Percentiles rank a stretch among this genome's conserved stretches.
Conservation (phyloP, 1,140 invertebrate genomes). For the Meteorus sp. region DNA sequence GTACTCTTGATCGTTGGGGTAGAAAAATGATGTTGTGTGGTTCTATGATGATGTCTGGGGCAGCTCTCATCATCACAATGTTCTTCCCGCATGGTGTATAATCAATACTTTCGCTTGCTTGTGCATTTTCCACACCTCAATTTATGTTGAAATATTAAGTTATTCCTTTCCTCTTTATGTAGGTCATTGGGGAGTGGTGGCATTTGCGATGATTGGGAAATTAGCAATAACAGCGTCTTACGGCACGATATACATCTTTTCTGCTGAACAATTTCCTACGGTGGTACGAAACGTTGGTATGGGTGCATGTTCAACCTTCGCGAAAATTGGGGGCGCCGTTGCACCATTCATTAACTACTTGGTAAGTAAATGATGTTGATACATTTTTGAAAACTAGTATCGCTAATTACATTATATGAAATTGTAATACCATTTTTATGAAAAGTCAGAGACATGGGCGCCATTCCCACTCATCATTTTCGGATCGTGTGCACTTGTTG, state of each 20-base stretch:
- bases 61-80: slow-evolving; percentile 63
- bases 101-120: neutral
- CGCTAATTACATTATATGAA: no score
- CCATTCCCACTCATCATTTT: slow-evolving; percentile 75
- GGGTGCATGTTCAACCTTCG: slow-evolving; percentile 76
- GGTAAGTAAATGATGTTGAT: slow-evolving; percentile 49
- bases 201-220: slow-evolving; percentile 79
- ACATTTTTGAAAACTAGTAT: neutral
- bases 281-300: slow-evolving; percentile 78
- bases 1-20: slow-evolving; percentile 73
- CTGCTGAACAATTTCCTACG: slow-evolving; percentile 83
- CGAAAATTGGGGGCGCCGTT: slow-evolving; percentile 75
- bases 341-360: slow-evolving; percentile 73
- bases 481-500: slow-evolving; percentile 66
- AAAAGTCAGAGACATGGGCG: slow-evolving; percentile 62
- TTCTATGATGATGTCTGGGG: slow-evolving; percentile 70
- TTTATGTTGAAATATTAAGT: neutral
- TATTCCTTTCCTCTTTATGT: slow-evolving; percentile 15
- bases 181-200: slow-evolving; percentile 67
- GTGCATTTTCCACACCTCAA: slow-evolving; percentile 1
- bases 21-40: slow-evolving; percentile 70
- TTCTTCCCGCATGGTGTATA: slow-evolving; percentile 62
- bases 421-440: slow-evolving; percentile 28
- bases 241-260: slow-evolving; percentile 78
- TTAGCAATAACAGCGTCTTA: slow-evolving; percentile 81